Evolutionary conservation across 2,797 vertebrate species (phyloP).

Genomic region (Pipistrellus kuhlii): DNA sequence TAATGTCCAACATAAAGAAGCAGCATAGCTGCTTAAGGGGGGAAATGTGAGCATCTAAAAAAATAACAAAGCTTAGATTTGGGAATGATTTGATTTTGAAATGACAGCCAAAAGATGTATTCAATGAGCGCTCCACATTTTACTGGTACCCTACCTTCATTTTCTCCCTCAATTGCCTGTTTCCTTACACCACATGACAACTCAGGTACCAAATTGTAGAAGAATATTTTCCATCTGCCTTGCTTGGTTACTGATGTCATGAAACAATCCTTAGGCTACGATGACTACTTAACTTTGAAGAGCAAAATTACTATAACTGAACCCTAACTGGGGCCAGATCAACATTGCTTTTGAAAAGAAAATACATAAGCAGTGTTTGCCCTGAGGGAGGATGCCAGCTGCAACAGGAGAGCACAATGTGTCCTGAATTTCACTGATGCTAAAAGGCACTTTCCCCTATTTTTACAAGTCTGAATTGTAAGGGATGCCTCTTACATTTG

Average conservation of each 20-base stretch:
- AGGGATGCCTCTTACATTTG: background rate
- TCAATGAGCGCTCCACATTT: background rate
- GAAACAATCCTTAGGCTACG: slow-evolving; percentile 45
- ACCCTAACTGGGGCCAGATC: slow-evolving; percentile 37
- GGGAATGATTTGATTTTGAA: slow-evolving; percentile 48
- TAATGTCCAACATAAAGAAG: background rate
- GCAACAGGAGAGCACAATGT: background rate
- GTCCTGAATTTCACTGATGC: background rate
- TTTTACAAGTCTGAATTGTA: background rate
- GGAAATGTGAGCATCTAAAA: background rate
- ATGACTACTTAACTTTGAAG: slow-evolving; percentile 50
- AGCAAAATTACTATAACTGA: slow-evolving; percentile 49
- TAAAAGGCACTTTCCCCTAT: background rate
- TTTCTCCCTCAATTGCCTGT: slow-evolving; percentile 52
- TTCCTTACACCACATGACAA: slow-evolving; percentile 52
- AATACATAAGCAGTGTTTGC: slow-evolving; percentile 18
- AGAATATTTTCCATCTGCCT: slow-evolving; percentile 47
- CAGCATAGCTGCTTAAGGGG: background rate
- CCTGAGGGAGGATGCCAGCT: background rate
- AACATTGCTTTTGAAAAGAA: slow-evolving; percentile 66
- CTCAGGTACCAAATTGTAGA: slow-evolving; percentile 55
- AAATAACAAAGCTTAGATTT: background rate
- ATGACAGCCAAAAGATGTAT: slow-evolving; percentile 48
- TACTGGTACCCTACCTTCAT: background rate
- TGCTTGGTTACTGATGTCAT: slow-evolving; percentile 46